These are phyloP conservation scores for Hiodon tergisus DNA, from an alignment of 2,113 vertebrate species.

Conservation along the genomic window DNA sequence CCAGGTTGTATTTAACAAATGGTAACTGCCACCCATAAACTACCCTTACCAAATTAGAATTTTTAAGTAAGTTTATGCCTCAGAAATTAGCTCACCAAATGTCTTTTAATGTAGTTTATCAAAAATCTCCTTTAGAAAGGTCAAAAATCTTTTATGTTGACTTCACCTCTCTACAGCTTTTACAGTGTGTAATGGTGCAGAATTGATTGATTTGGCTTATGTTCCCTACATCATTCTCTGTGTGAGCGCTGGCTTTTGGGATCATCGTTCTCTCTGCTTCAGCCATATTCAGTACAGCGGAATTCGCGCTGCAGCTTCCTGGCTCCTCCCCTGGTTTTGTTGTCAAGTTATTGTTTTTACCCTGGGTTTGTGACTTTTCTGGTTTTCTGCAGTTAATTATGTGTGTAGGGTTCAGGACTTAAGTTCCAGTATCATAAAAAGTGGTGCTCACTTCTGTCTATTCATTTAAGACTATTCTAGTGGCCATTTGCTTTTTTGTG, in stretches of 20 bases:
- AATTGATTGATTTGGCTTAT: not conserved
- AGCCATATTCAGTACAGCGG: too few relatives aligned
- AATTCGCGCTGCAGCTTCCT: too few relatives aligned
- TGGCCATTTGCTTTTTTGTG: too few relatives aligned
- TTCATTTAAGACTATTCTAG: too few relatives aligned
- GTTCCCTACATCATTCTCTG: too few relatives aligned
- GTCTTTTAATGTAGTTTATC: not conserved
- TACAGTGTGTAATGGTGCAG: not conserved
- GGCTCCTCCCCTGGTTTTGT: too few relatives aligned
- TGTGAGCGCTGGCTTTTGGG: not conserved
- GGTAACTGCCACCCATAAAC: not conserved
- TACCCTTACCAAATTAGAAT: not conserved
- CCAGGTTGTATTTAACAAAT: not conserved
- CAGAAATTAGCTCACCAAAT: constrained; percentile 13
- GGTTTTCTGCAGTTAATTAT: too few relatives aligned
- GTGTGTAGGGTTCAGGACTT: too few relatives aligned
- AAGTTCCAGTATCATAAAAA: too few relatives aligned
- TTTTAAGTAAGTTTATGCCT: constrained; percentile 4
- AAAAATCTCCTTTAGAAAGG: not conserved
- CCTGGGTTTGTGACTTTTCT: too few relatives aligned
- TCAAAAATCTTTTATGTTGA: not conserved
- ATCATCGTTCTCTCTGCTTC: not conserved
- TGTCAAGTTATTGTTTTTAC: too few relatives aligned
- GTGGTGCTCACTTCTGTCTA: too few relatives aligned
- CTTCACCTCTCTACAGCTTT: not conserved